Evolutionary conservation across 2,113 vertebrate genomes (phyloP).

Genomic region (Cisticola juncidis): DNA sequence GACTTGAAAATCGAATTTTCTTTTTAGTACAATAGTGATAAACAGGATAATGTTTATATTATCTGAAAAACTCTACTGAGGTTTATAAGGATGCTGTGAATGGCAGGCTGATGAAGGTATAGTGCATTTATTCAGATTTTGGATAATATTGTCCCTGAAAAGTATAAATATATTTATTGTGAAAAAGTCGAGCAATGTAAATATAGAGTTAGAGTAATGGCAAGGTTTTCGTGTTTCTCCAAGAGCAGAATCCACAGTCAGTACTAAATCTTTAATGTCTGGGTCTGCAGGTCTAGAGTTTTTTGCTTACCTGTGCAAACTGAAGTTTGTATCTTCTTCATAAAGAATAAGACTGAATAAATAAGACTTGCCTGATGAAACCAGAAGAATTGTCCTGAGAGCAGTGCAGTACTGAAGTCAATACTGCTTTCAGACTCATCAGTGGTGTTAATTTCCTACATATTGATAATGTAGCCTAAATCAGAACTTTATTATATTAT

Average conservation of each 20-base stretch:
- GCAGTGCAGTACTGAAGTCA: not conserved
- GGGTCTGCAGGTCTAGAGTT: not conserved
- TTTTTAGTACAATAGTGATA: conserved; percentile 23
- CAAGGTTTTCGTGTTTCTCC: not conserved
- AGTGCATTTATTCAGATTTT: not conserved
- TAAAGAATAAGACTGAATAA: not conserved
- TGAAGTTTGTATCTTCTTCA: not conserved
- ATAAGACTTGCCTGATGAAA: not conserved
- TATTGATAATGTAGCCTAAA: not conserved
- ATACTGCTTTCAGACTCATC: not conserved
- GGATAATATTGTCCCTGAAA: not conserved
- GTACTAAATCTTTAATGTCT: not conserved
- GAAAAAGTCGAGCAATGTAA: not conserved
- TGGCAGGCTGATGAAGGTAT: not conserved
- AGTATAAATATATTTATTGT: not conserved
- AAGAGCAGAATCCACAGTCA: not conserved
- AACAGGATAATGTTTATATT: conserved; percentile 32
- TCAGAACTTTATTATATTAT: not conserved
- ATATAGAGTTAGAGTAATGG: not conserved
- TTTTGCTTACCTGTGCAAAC: conserved; percentile 9
- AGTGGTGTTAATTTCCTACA: not conserved
- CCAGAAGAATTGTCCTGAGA: not conserved
- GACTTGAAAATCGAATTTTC: conserved; percentile 49
- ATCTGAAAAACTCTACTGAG: not conserved
- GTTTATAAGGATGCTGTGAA: not conserved